Base-by-base conservation (phyloP, 2,113 vertebrate species). In the Furnarius figulus region DNA sequence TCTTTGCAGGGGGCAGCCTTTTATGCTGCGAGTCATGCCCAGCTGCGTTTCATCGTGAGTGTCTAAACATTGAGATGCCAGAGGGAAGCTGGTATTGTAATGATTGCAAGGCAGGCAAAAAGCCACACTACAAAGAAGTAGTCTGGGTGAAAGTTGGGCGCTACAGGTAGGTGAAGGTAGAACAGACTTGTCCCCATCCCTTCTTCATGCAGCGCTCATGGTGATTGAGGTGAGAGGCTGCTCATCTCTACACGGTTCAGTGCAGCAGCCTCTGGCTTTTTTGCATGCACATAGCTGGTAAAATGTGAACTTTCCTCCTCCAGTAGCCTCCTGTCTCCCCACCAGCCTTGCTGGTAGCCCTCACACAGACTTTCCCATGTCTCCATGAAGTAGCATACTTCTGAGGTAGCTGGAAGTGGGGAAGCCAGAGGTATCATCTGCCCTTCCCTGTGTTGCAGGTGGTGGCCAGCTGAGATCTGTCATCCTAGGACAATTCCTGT, bases 61-160 rank as follows among this genome's bases (percentile, higher is more conserved):
- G 99, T 98, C 98, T 99, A 94, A 99, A 99, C 95, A 99, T 99
- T 42, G 99, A 99, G 87, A 99, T 99, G 98, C 99, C 99, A 15
- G 99, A 99, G 97, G 99, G 99, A 94, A 99, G 98, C 97, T 99
- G 99, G 99, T 99, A 98, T 97, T 99, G 99, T 97, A 99, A 99
- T 61, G 99, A 99, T 96, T 99, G 99, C 96, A 99, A 99, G 89
- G 99, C 99, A 25, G 99, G 99, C 93, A 99, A 99, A 98, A 99
- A 99, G 72, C 99, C 99, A 25, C 99, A 98, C 95, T 99, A 98
- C 96, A 99, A 99, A 96, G 99, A 99, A 97, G 98, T 99, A 86
- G 98, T 99, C 58, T 99, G 99, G 99, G 99, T 99, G 78, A 99
- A 99, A 98, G 99, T 99, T 30, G 99, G 99, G 14, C 98, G 99